Evolutionary conservation across 2,113 vertebrate genomes (phyloP), one percentile per base, ranked within the genome.

Genomic region (Indri indri): DNA sequence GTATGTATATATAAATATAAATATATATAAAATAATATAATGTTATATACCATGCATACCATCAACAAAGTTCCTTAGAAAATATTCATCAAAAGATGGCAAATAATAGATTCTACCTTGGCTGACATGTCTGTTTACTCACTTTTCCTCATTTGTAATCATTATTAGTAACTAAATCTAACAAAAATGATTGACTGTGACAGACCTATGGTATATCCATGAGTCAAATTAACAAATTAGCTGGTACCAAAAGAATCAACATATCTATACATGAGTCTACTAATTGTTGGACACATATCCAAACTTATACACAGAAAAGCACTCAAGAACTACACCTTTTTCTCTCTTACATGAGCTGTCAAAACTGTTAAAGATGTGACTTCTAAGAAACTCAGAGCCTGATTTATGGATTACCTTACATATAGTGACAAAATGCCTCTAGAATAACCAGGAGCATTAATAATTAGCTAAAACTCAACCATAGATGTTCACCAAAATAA

Each of bases 381-480:
- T 52, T 83, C 79, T 37, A 52, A 95, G 59, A 92, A 86, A 90
- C 5, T 83, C 92, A 71, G 66, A 76, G 23, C 20, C 90, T 54
- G 37, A 89, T 6, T 52, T 71, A 86, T 12, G 87, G 42, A 50
- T 50, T 95, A 70, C 18, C 73, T 76, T 83, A 73, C 3, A 73
- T 12, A 71, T 37, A 73, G 65, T 84, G 65, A 94, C 20, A 86
- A 85, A 92, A 86, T 27, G 10, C 11, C 40, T 71, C 42, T 65
- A 70, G 27, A 89, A 63, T 25, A 73, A 42, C 42, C 34, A 90
- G 20, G 30, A 40, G 27, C 40, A 70, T 59, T 76, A 87, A 90
- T 68, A 85, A 94, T 70, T 45, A 87, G 42, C 74, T 92, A 20
- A 25, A 94, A 86, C 63, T 96, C 50, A 81, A n/a, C 66, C 66